A percentile compares a stretch with the other conserved stretches of the same genome.
Evolutionary conservation across 2,113 vertebrate species (phyloP).

Genomic region (Oryzias javanicus): DNA sequence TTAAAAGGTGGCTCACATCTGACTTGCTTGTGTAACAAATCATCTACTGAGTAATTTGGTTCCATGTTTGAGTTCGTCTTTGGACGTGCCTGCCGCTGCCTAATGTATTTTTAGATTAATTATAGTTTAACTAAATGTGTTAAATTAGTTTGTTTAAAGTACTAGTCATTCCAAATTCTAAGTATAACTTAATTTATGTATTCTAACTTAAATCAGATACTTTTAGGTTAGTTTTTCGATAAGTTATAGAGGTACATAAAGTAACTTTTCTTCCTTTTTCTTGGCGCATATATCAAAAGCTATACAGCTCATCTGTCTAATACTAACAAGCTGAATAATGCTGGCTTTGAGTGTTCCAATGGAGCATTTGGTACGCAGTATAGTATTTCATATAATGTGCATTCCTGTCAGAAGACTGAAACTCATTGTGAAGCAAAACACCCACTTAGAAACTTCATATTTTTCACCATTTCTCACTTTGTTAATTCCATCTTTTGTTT

Average conservation of each 20-base stretch:
- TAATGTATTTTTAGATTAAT: too few relatives aligned
- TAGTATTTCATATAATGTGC: slow-evolving; percentile 37
- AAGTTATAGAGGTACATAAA: neutral
- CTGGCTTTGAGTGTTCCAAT: slow-evolving; percentile 29
- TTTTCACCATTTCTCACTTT: slow-evolving; percentile 49
- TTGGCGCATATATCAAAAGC: slow-evolving; percentile 2
- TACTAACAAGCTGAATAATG: slow-evolving; percentile 33
- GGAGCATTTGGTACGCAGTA: slow-evolving; percentile 27
- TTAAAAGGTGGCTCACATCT: too few relatives aligned
- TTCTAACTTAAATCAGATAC: too few relatives aligned
- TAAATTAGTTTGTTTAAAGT: too few relatives aligned
- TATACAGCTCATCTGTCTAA: slow-evolving; percentile 25
- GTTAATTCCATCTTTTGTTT: slow-evolving; percentile 72
- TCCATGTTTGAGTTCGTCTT: too few relatives aligned
- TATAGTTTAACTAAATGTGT: too few relatives aligned
- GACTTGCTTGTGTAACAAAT: too few relatives aligned
- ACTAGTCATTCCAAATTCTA: too few relatives aligned
- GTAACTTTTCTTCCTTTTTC: neutral
- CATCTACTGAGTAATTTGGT: too few relatives aligned
- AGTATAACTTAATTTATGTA: too few relatives aligned
- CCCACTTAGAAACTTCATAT: slow-evolving; percentile 61
- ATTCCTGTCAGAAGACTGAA: slow-evolving; percentile 51
- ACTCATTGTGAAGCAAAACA: slow-evolving; percentile 64
- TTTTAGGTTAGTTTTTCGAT: too few relatives aligned
- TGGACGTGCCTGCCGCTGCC: too few relatives aligned